Evolutionary conservation across 1,140 invertebrate species (phyloP), one percentile per base, ranked within the genome.

Genomic region (Protaetia brevitarsis): DNA sequence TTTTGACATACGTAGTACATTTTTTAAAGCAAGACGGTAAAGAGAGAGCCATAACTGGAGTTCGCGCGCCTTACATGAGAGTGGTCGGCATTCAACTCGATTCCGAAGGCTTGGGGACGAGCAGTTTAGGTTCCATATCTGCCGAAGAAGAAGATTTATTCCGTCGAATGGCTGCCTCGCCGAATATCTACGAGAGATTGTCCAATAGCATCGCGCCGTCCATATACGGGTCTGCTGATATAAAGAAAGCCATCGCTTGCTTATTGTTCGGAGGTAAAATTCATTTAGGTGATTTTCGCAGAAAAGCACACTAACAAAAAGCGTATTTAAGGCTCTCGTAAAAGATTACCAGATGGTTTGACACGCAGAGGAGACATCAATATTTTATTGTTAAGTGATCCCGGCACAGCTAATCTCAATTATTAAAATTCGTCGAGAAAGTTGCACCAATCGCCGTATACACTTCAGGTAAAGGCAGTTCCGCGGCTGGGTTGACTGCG

Each of bases 391-490:
- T 81, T 99, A 2, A 98, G 98, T 64, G 98, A 99, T 84, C 98
- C 98, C 26, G n/a, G 98, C 75, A 99, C 98, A 3, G 98, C 98
- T 5, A 99, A 99, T 97, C 95, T 16, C 98, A 99, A 77, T 79
- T 99, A 28, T 81, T 99, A 0, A 99, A 99, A 80, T 99, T 99
- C 81, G 96, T 98, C 1, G 96, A 99, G 79, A 89, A 89, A 75
- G 95, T 97, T 5, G 87, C 97, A 0, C 98, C 98, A 0, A 94
- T 99, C 74, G 96, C 89, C 10, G 91, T 99, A 3, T 99, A 99
- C 75, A 99, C 98, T 0, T 98, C 96, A 0, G 98, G 97, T 1
- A 99, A 99, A 84, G 98, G 97, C 0, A 98, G 95, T 65, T 98
- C 95, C 75, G 98, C 98, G 60, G 98, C 97, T 71, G 97, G 98